phyloP scores from a whole-genome alignment of 1,140 invertebrate genomes.

The Polypedilum pembai region DNA sequence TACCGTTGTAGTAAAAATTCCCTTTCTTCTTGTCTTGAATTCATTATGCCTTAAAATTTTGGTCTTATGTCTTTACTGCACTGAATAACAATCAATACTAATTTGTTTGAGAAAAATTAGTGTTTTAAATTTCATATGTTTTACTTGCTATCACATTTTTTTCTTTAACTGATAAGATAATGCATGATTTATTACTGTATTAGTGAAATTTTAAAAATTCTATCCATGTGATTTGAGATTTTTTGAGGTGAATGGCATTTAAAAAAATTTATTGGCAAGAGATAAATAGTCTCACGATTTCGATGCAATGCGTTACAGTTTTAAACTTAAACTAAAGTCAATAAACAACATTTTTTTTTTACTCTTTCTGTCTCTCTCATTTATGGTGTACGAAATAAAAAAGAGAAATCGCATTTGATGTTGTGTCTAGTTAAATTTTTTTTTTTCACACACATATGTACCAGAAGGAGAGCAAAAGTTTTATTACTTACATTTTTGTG shows the following conservation, averaged over 20 bases:
- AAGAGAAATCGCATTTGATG: too few relatives aligned
- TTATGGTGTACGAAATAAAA: too few relatives aligned
- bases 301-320: neutral
- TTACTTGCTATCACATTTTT: neutral
- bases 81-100: neutral
- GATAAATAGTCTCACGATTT: neutral
- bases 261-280: neutral
- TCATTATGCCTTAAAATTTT: neutral
- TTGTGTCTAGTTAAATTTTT: too few relatives aligned
- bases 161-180: conserved; percentile 12
- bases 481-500: too few relatives aligned
- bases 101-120: neutral
- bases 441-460: too few relatives aligned
- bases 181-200: neutral
- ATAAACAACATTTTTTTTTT: neutral
- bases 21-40: conserved; percentile 19
- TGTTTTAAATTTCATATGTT: conserved; percentile 21
- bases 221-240: too few relatives aligned
- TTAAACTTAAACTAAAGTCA: neutral
- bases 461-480: too few relatives aligned
- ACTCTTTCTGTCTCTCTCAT: neutral
- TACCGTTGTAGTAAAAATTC: conserved; percentile 13
- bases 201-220: too few relatives aligned
- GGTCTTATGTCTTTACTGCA: neutral
- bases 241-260: conserved; percentile 8